Percentiles rank a stretch among this genome's conserved stretches.
Evolutionary conservation across 2,113 vertebrate species (phyloP).

Genomic region (Tupaia chinensis): DNA sequence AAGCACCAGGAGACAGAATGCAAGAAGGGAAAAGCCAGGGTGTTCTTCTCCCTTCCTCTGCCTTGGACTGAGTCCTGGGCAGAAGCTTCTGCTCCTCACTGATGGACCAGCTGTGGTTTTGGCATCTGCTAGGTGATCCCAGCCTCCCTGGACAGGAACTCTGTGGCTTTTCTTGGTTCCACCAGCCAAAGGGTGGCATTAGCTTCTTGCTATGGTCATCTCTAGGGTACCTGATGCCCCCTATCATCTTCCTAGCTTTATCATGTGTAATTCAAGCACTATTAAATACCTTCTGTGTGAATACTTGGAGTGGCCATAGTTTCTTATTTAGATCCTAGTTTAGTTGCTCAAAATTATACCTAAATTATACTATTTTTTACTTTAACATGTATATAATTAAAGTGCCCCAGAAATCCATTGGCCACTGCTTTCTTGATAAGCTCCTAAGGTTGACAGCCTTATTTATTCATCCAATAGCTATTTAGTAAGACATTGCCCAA

Average conservation of each 20-base stretch:
- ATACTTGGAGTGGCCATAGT: background rate
- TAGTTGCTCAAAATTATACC: background rate
- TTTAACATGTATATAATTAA: background rate
- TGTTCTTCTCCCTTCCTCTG: background rate
- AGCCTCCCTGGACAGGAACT: background rate
- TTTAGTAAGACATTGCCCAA: background rate
- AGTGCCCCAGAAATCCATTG: background rate
- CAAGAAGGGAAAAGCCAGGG: background rate
- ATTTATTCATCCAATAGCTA: slow-evolving; percentile 30
- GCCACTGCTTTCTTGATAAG: background rate
- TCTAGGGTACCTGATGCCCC: no score
- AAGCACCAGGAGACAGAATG: background rate
- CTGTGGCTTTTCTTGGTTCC: background rate
- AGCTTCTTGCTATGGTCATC: background rate
- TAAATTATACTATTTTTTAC: background rate
- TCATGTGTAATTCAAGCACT: rapidly evolving
- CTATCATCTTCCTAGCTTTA: background rate
- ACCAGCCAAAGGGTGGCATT: background rate
- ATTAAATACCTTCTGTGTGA: background rate
- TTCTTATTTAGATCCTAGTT: background rate
- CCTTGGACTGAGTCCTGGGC: background rate
- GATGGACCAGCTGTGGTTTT: background rate
- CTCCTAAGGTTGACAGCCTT: slow-evolving; percentile 12
- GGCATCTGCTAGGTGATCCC: background rate
- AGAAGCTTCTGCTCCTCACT: background rate